Conservation (phyloP, 2,113 vertebrate genomes). For the Ifrita kowaldi region DNA sequence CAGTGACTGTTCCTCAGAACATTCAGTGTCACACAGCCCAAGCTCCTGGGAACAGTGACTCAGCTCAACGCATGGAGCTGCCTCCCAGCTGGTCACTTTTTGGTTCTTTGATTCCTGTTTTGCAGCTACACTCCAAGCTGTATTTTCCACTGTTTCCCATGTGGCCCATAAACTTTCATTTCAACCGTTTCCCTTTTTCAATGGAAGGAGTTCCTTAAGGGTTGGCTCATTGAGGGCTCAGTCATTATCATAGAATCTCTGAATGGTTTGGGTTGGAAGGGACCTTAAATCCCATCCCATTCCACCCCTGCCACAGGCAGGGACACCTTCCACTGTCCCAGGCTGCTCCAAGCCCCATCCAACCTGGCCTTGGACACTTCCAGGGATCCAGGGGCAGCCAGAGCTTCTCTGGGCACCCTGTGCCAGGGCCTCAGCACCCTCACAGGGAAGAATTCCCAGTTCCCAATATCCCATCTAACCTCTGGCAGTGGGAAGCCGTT, state of each 20-base stretch:
- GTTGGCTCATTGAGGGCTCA: not conserved
- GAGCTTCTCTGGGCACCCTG: not conserved
- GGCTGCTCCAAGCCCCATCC: rapidly evolving
- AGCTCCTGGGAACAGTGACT: conserved; percentile 18
- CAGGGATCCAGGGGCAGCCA: not conserved
- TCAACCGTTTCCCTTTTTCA: not conserved
- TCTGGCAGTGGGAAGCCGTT: not conserved
- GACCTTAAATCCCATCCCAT: rapidly evolving
- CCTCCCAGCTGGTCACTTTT: not conserved
- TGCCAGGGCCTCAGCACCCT: rapidly evolving
- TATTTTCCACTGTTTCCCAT: not conserved
- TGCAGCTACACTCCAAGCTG: not conserved
- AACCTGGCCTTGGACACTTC: rapidly evolving
- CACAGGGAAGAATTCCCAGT: rapidly evolving
- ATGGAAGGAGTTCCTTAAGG: not conserved
- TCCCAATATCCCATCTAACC: not conserved
- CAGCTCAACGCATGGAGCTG: not conserved
- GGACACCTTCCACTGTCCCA: rapidly evolving
- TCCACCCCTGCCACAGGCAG: not conserved
- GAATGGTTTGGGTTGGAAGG: not conserved
- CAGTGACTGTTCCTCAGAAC: not conserved
- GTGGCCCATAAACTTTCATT: not conserved
- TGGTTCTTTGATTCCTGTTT: not conserved
- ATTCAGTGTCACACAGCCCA: not conserved
- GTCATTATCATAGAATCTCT: not conserved